Conservation (phyloP, 2,797 vertebrate genomes). For the Bovichtus variegatus region DNA sequence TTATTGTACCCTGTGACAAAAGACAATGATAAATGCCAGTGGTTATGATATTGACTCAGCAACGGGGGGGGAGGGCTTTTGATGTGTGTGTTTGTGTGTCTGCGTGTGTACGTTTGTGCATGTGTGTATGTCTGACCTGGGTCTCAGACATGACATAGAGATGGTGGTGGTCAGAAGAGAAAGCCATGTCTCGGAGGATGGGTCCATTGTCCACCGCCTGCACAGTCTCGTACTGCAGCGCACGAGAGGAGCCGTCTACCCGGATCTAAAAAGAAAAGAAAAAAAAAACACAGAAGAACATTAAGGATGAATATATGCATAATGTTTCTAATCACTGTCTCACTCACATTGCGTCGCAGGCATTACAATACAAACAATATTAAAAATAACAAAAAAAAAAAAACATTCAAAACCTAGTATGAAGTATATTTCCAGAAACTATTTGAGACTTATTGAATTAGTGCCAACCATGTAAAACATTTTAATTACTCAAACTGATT, state of each 20-base stretch:
- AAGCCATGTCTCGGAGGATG: slow-evolving; percentile 95
- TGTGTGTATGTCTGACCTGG: slow-evolving; percentile 86
- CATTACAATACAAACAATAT: not conserved
- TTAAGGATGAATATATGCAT: not conserved
- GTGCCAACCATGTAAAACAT: not conserved
- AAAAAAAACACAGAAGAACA: slow-evolving; percentile 43
- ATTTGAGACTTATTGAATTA: not conserved
- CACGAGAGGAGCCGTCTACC: slow-evolving; percentile 91
- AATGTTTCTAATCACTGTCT: not conserved
- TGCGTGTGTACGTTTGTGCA: slow-evolving; percentile 12
- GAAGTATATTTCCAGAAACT: not conserved
- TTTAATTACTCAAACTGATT: not conserved
- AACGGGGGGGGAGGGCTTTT: slow-evolving; percentile 1
- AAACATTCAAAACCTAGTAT: not conserved
- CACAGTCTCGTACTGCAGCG: slow-evolving; percentile 93
- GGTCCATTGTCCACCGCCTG: slow-evolving; percentile 93
- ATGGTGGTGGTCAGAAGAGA: slow-evolving; percentile 93
- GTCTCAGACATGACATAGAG: slow-evolving; percentile 97
- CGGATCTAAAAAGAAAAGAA: slow-evolving; percentile 95
- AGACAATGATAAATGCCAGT: slow-evolving; percentile 55
- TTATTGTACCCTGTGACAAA: slow-evolving; percentile 53
- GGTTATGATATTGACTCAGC: slow-evolving; percentile 47
- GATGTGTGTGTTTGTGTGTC: not conserved
- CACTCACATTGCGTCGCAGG: not conserved
- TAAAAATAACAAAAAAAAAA: too few species aligned